Evolutionary conservation across 1,140 invertebrate species (phyloP), one percentile per base, ranked within the genome.

Genomic region (Zaprionus tsacasi): DNA sequence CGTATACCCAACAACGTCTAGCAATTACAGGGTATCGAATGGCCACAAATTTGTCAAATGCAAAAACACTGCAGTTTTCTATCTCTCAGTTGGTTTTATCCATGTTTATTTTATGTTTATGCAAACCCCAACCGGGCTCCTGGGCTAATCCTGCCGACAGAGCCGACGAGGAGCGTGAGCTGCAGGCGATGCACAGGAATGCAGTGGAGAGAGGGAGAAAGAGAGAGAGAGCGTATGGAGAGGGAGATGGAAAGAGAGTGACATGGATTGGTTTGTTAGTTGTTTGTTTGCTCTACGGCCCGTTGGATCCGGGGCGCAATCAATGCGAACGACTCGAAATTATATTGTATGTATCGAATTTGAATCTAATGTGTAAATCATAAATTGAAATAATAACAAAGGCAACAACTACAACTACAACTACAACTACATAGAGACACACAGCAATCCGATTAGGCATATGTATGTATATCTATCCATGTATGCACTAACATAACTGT

Each of bases 321-420:
- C 57, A 60, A 57, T 74, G 71, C 52, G 57, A 74, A 57, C 30
- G 58, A 68, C 56, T 73, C 57, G 13, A 70, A 74, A 74, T 69
- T 69, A 74, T 69, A 74, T 63, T 74, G 71, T 74, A 74, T 74
- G 66, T 70, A 74, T 63, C 71, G 71, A 74, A 74, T 74, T 74
- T 74, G 71, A 74, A 74, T 61, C 66, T 69, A 73, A 73, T 82
- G 82, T 86, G 82, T 86, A 86, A 87, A 86, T 86, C 82, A 82
- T 85, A 79, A 79, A 81, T 70, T 59, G 61, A 45, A 65, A 64
- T n/a, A 55, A 36, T 30, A 55, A 65, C 12, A 38, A 71, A 13
- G 21, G 30, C n/a, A 38, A 71, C 15, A 56, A 60, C 35, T 38
- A 55, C 10, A 57, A 60, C 63, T 11, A 52, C 40, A 43, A 45